Evolutionary conservation across 2,797 vertebrate genomes (phyloP), one percentile per base, ranked within the genome.

Genomic region (Pygocentrus nattereri): DNA sequence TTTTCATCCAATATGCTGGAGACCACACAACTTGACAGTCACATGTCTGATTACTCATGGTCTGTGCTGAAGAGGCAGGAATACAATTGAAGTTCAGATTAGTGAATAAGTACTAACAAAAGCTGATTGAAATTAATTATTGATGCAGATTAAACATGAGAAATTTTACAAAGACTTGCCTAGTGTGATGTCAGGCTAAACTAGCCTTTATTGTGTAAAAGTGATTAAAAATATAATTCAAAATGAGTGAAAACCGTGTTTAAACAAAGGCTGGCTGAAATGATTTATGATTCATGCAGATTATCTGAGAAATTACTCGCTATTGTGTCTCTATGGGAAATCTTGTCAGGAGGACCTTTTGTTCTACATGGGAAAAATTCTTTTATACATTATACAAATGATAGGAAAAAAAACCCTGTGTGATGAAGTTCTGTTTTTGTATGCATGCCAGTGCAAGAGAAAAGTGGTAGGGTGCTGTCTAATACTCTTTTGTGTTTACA

Each of bases 401-500:
- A n/a, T n/a, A 49, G 12, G 23, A 15, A 25, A 16, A 69, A 44
- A 47, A 3, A 1, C 21, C 4, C 1, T 41, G 5, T 44, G 65
- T 34, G 5, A 1, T 41, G 7, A 41, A 68, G 15, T 62, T 30
- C 59, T 30, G 59, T 4, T 0, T 38, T 34, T 67, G 56, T 27
- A 23, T 23, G 16, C 12, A 3, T 67, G 12, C 31, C 2, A 13
- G 67, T 49, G 27, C 64, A 5, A 52, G n/a, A n/a, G 25, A 30
- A n/a, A 4, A 18, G 5, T 18, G 13, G 6, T 18, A 21, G 25
- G 52, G 16, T n/a, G n/a, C 16, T 44, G 58, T 44, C 18, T 27
- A 21, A 19, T 12, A 12, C 23, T 31, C 73, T 62, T 25, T 74
- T 59, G 10, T 71, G 74, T 47, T 74, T 85, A 25, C 90, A 97